Evolutionary conservation across 2,113 vertebrate species (phyloP).

Genomic region (Nymphicus hollandicus): DNA sequence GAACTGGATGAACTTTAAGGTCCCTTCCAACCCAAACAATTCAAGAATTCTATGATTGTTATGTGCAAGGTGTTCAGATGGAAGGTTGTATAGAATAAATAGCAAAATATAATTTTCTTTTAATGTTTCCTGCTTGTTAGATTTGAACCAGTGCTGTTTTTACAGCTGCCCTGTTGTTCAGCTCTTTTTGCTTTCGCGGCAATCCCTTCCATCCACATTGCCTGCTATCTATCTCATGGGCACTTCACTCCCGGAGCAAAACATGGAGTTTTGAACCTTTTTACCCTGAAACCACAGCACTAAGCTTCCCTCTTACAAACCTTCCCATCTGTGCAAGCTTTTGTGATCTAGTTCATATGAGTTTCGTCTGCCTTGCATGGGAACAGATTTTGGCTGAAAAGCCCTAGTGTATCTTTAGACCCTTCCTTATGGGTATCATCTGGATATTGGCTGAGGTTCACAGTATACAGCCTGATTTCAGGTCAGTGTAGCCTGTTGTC

Average conservation of each 20-base stretch:
- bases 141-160: neutral
- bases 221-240: neutral
- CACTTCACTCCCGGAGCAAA: neutral
- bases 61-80: neutral
- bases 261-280: neutral
- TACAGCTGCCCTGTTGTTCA: accelerated
- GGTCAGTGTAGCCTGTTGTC: neutral
- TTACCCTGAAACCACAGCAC: neutral
- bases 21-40: neutral
- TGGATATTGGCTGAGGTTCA: neutral
- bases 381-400: neutral
- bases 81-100: neutral
- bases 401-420: neutral
- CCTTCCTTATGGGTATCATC: neutral
- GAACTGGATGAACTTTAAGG: neutral
- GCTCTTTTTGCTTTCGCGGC: neutral
- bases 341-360: neutral
- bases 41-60: neutral
- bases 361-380: neutral
- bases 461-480: neutral
- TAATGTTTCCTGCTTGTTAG: neutral
- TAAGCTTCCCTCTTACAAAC: neutral
- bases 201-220: neutral
- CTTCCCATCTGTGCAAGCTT: neutral
- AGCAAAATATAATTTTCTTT: neutral